Evolutionary conservation across 2,888 invertebrate species (phyloP).

Genomic region (Synanthedon tipuliformis): DNA sequence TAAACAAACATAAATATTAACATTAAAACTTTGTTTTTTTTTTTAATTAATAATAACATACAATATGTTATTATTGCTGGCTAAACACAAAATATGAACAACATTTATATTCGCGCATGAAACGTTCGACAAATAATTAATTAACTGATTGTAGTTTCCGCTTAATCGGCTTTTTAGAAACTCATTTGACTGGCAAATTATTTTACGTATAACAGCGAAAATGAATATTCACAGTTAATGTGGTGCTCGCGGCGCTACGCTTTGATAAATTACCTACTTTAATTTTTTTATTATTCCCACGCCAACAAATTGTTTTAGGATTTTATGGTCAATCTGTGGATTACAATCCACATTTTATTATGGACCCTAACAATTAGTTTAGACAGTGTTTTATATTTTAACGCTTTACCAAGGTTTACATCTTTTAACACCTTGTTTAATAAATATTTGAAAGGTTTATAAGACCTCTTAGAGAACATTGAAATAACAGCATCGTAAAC

Average conservation of each 20-base stretch:
- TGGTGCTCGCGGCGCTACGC: constrained; percentile 13
- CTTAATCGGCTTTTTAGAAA: constrained; percentile 68
- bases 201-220: constrained; percentile 36
- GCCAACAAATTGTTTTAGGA: no score
- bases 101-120: constrained; percentile 4
- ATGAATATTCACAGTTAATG: constrained; percentile 37
- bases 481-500: no score
- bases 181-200: constrained; percentile 65
- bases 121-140: constrained; percentile 43
- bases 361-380: background rate
- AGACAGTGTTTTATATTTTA: no score
- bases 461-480: no score
- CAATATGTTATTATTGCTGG: background rate
- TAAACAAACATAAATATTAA: no score
- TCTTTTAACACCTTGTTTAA: no score
- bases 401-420: no score
- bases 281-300: background rate
- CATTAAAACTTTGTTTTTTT: no score
- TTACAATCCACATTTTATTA: background rate
- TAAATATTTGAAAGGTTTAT: no score
- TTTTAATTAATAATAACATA: no score
- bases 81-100: background rate
- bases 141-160: constrained; percentile 63
- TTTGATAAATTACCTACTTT: constrained; percentile 2
- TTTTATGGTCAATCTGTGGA: no score